A percentile compares a stretch with the other conserved stretches of the same genome.
phyloP scores from a whole-genome alignment of 2,113 vertebrate genomes.

The Copsychus sechellarum region DNA sequence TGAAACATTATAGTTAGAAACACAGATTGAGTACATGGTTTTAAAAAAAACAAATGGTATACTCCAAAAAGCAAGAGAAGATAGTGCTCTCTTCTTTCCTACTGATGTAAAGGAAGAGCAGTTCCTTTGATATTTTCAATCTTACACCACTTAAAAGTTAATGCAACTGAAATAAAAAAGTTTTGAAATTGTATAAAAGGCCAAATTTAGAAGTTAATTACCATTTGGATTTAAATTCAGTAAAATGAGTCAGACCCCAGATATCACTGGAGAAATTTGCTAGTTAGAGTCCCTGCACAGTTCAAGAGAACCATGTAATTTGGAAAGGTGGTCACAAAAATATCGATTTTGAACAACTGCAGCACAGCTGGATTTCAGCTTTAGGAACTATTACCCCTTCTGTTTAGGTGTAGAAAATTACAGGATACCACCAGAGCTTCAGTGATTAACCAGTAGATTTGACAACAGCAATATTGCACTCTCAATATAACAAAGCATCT shows the following conservation, averaged over 20 bases:
- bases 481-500: neutral
- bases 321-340: neutral
- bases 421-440: neutral
- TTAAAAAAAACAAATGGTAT: neutral
- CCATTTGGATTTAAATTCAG: neutral
- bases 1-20: neutral
- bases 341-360: fast-evolving
- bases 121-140: neutral
- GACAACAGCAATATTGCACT: neutral
- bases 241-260: neutral
- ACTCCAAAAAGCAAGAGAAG: neutral
- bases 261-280: neutral
- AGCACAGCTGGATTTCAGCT: neutral
- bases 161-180: neutral
- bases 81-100: neutral
- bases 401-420: neutral
- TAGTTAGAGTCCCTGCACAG: neutral
- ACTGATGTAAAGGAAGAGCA: neutral
- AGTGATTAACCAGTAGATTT: neutral
- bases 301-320: neutral
- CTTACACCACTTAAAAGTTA: neutral
- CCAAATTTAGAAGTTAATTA: neutral
- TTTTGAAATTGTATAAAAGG: neutral
- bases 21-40: neutral
- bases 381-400: neutral